Evolutionary conservation across 2,888 invertebrate genomes (phyloP), one percentile per base, ranked within the genome.

Genomic region (Aproaerema taeniolella): DNA sequence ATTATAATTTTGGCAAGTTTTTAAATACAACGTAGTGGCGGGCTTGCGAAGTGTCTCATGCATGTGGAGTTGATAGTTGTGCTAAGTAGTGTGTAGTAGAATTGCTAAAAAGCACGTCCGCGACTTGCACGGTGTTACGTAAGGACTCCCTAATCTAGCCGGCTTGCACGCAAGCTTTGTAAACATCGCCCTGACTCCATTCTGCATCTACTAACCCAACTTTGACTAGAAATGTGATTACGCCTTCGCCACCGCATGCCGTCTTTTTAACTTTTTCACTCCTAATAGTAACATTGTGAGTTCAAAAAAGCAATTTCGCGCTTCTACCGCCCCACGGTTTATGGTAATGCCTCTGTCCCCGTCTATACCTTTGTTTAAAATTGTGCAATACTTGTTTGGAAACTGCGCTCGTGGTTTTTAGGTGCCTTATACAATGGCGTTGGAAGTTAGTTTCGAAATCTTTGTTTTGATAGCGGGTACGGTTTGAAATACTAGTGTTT

Each of bases 251-350:
- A 45, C 61, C 64, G 53, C 57, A 61, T 60, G 61, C 62, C 56
- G 61, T 59, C 57, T 76, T 69, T 72, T 72, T 71, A 80, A 85
- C 71, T 80, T 80, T 79, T 76, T 75, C 70, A 77, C 74, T 71
- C 56, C 60, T 72, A 69, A 72, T 70, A 69, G 68, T 73, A 73
- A 74, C 73, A 74, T 68, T 75, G 74, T 69, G 66, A 81, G 82
- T 85, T 86, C 79, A 82, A 82, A 82, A 85, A 83, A 82, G 79
- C 74, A 77, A 81, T 83, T 82, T 72, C 63, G 66, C 56, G 62
- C 62, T 65, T 59, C 60, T 58, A 65, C 63, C 58, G 58, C 68
- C 66, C 63, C 61, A 60, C 74, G 67, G 70, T 80, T 82, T 83
- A 83, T 83, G 81, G 63, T 83, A 85, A 82, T 82, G 61, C 58